Base-by-base conservation (phyloP, 2,888 invertebrate species). In the Parapristionchus giblindavisi region DNA sequence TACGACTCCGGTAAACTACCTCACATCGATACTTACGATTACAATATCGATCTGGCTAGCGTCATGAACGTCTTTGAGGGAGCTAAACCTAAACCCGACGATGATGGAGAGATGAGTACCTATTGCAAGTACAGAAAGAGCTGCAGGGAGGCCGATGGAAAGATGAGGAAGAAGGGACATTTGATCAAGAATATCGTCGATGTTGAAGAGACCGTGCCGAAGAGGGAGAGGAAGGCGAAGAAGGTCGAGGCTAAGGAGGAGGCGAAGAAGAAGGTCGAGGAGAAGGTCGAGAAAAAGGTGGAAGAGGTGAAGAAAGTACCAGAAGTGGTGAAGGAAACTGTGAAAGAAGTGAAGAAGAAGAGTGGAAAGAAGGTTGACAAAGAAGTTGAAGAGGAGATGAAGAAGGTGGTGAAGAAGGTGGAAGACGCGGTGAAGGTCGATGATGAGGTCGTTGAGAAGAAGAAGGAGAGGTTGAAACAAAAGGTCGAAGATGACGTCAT, bases 1-100 rank as follows among this genome's bases (percentile, higher is more conserved):
- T 87, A 87, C 75, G 82, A 85, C 52, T 84, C 80, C 32, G 87
- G 87, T 54, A 32, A 79, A 8, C 76, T 81, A 29, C 85, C 84
- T 21, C 82, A 79, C 4, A 61, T 68, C 1, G 70, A 43, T n/a
- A n/a, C n/a, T n/a, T n/a, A n/a, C n/a, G n/a, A n/a, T n/a, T n/a
- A n/a, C n/a, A n/a, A n/a, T n/a, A n/a, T n/a, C n/a, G n/a, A n/a
- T n/a, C n/a, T n/a, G n/a, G n/a, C n/a, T n/a, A n/a, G n/a, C n/a
- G n/a, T n/a, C n/a, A n/a, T n/a, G n/a, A n/a, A n/a, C n/a, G n/a
- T n/a, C n/a, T n/a, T n/a, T n/a, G n/a, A n/a, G n/a, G n/a, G n/a
- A n/a, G n/a, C n/a, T n/a, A n/a, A n/a, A n/a, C n/a, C n/a, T n/a
- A n/a, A n/a, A n/a, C n/a, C n/a, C n/a, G n/a, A n/a, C 1, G 27